These are phyloP conservation scores for Ophioderma brevispina DNA, from an alignment of 35 echinoderm and acorn worm species.

Conservation along the genomic window DNA sequence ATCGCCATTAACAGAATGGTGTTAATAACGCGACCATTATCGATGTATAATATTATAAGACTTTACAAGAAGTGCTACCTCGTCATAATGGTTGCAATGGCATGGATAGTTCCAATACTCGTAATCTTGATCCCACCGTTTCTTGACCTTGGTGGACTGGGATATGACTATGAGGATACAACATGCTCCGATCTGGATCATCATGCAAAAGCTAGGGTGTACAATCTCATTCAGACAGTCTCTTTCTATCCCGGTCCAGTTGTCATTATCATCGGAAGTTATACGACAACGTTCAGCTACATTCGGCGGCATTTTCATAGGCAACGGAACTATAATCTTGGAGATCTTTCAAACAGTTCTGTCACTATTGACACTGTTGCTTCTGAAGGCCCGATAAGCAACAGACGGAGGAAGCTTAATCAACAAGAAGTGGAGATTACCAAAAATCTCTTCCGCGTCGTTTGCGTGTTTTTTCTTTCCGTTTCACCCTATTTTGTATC, in stretches of 20 bases:
- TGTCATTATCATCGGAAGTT: slow-evolving; percentile 59
- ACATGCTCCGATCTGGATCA: slow-evolving; percentile 82
- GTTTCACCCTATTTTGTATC: slow-evolving; percentile 82
- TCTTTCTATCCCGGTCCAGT: slow-evolving; percentile 83
- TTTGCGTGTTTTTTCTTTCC: slow-evolving; percentile 74
- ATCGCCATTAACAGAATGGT: slow-evolving; percentile 84
- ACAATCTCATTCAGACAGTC: slow-evolving; percentile 67
- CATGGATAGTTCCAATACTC: slow-evolving; percentile 80
- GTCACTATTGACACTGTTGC: slow-evolving; percentile 45
- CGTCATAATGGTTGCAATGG: slow-evolving; percentile 54
- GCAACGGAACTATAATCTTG: too few species aligned
- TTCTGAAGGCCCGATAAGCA: slow-evolving; percentile 58
- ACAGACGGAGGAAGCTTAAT: slow-evolving; percentile 46
- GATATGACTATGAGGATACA: slow-evolving; percentile 80
- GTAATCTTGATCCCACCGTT: slow-evolving; percentile 61
- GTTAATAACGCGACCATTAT: slow-evolving; percentile 53
- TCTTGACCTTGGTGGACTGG: slow-evolving; percentile 81
- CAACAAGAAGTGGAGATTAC: slow-evolving; percentile 77
- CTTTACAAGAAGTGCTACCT: slow-evolving; percentile 58
- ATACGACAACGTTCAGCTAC: slow-evolving; percentile 56
- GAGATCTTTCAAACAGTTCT: slow-evolving; percentile 65
- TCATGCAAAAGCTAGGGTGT: slow-evolving; percentile 74
- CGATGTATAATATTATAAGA: slow-evolving; percentile 49
- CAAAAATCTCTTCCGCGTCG: slow-evolving; percentile 97
- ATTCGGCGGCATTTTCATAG: slow-evolving; percentile 71